Base-by-base conservation (phyloP, 2,113 vertebrate species). In the Pterocles burchelli region DNA sequence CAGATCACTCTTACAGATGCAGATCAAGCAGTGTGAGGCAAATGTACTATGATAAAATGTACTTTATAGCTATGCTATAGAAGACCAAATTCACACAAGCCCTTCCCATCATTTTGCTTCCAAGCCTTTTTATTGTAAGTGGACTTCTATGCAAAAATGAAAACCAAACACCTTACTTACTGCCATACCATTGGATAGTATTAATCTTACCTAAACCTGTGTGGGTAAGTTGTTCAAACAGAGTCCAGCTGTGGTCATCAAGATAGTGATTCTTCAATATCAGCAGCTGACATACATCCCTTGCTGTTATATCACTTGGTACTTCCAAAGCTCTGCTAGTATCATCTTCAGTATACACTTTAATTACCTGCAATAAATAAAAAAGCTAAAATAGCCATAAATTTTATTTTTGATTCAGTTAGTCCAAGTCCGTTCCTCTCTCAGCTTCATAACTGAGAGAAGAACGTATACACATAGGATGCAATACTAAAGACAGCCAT, bases 201-300 rank as follows among this genome's bases (percentile, higher is more conserved):
- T 61, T 70, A 87, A 13, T 62, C 97, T 98, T 98, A 99, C 99
- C 98, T 97, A 99, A 97, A 89, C 97, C 98, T 83, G 98, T 97
- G 86, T 96, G 97, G 79, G 97, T 86, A 80, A 99, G 98, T 84
- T 99, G 98, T 94, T 99, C 99, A 98, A 99, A 99, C 70, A 99
- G 98, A 21, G 99, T 99, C 99, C 99, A 99, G 98, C 98, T 98
- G 96, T 99, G 98, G 97, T 99, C 99, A 97, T 99, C 99, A 43
- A 99, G 94, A 94, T 98, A 99, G 92, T 99, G 98, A 95, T 99
- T 99, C 98, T 99, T 99, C 98, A 99, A 48, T 96, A 99, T 98
- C 90, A 99, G 98, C 71, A 99, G 97, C 95, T 99, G 99, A 95
- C 99, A 99, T 58, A 99, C 97, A 97, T 99, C 99, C 75, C 98